Conservation (phyloP, 2,113 vertebrate species). For the Megaceryle maxima region DNA sequence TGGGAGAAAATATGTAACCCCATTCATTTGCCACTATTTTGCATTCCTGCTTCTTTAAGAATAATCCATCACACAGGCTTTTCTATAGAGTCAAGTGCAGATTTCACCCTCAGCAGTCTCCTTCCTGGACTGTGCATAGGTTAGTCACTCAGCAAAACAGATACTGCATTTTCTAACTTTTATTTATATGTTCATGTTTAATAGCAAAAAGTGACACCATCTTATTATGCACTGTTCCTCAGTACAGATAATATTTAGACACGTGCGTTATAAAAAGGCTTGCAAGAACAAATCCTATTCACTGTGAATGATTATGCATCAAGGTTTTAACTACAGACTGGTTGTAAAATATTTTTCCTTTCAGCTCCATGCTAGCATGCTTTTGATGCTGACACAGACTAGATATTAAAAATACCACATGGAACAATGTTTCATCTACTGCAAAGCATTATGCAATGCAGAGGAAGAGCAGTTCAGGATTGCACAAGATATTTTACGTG, state of each 20-base stretch:
- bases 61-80: accelerated
- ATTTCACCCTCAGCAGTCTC: background rate
- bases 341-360: constrained; percentile 58
- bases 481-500: background rate
- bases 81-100: background rate
- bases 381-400: constrained; percentile 50
- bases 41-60: background rate
- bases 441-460: background rate
- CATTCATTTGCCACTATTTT: background rate
- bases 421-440: constrained; percentile 14
- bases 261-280: constrained; percentile 11
- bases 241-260: constrained; percentile 30
- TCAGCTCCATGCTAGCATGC: background rate
- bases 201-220: constrained; percentile 19
- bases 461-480: background rate
- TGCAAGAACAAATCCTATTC: constrained; percentile 52
- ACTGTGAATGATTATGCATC: constrained; percentile 68
- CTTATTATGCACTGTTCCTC: constrained; percentile 40
- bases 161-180: background rate
- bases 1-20: background rate
- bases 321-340: constrained; percentile 28
- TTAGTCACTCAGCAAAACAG: background rate
- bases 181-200: background rate
- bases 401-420: constrained; percentile 58
- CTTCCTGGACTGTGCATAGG: background rate